Evolutionary conservation across 2,797 vertebrate genomes (phyloP), one percentile per base, ranked within the genome.

Genomic region (Siniperca undulata): DNA sequence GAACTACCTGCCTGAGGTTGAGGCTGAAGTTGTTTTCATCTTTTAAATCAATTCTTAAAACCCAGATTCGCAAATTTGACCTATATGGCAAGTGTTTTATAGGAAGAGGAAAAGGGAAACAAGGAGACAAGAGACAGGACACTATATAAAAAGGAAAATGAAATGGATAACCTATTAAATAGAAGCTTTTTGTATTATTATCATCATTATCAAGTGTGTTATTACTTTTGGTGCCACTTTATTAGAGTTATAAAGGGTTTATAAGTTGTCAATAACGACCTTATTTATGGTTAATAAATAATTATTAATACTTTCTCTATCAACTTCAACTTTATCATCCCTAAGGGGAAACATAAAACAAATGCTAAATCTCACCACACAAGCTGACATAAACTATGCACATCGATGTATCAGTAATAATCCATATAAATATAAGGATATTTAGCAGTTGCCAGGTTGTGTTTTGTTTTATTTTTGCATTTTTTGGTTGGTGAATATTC

Each of bases 1-100:
- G 66, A 80, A 84, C 66, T 78, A 86, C 68, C 52, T 64, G 77
- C 53, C 74, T 22, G 62, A 67, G 69, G 53, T 27, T 27, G 27
- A 27, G 77, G 70, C 59, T 59, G 44, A 78, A 78, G 66, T 58
- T 9, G 10, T 78, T 80, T 83, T 81, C 40, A 64, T 67, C 36
- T 74, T 61, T 65, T 58, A 53, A 75, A 77, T 77, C 56, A 60
- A 38, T 76, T 81, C 53, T 27, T 70, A 55, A 59, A 65, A 72
- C n/a, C 3, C 55, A 30, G 67, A 40, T 62, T 67, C 27, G 22
- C n/a, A 30, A 27, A 81, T 7, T n/a, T 60, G 5, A 61, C 20
- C 14, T 27, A 53, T 40, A 17, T 17, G 34, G 14, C 3, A 20
- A 52, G n/a, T 34, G 42, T 70, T 64, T 75, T 46, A 44, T 30